phyloP scores from a whole-genome alignment of 2,797 vertebrate species.

The Corythornis leucogaster region DNA sequence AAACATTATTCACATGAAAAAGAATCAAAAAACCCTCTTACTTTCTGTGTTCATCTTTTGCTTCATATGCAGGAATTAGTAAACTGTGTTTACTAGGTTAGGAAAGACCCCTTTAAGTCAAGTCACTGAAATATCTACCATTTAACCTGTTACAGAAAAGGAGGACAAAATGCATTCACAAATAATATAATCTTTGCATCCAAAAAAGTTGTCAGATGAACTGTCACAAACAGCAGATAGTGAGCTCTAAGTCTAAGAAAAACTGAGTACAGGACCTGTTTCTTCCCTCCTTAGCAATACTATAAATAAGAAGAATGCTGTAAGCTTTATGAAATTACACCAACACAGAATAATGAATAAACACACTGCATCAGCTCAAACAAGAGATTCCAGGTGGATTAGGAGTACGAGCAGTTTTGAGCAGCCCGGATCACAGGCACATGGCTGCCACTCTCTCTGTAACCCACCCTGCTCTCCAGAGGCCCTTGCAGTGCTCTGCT shows the following conservation, averaged over 20 bases:
- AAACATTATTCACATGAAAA: neutral
- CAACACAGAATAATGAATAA: neutral
- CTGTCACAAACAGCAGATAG: neutral
- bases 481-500: neutral
- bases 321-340: neutral
- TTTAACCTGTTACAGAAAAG: slow-evolving; percentile 18
- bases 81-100: neutral
- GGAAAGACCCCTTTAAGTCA: slow-evolving; percentile 16
- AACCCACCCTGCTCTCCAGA: neutral
- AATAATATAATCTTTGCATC: neutral
- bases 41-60: neutral
- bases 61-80: neutral
- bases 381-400: neutral
- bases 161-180: slow-evolving; percentile 13
- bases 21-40: neutral
- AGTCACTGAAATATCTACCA: neutral
- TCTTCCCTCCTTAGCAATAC: neutral
- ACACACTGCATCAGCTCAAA: neutral
- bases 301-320: neutral
- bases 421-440: neutral
- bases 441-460: neutral
- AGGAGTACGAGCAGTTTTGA: neutral
- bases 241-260: neutral
- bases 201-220: neutral
- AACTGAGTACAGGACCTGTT: neutral